A percentile compares a stretch with the other conserved stretches of the same genome.
phyloP scores from a whole-genome alignment of 2,113 vertebrate genomes.

The Bufo bufo region DNA sequence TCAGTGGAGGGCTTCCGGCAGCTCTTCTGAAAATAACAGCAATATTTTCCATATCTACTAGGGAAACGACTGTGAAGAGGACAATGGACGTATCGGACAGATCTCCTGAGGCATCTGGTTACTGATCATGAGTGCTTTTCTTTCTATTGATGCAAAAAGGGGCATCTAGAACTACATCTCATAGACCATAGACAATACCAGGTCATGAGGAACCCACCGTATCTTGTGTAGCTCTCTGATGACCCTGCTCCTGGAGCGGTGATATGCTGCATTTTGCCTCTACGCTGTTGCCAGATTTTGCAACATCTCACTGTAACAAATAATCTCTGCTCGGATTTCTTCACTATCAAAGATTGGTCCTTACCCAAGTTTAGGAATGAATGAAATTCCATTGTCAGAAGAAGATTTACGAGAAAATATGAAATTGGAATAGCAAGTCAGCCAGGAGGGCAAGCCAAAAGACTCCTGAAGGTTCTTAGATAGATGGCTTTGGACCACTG shows the following conservation, averaged over 20 bases:
- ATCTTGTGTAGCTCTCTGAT: neutral
- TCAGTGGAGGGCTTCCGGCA: neutral
- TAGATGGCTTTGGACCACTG: neutral
- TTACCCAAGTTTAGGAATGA: neutral
- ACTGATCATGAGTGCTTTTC: neutral
- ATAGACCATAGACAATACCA: too few species aligned
- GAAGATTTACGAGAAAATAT: neutral
- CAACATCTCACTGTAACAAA: neutral
- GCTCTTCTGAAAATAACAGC: neutral
- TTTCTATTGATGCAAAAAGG: neutral
- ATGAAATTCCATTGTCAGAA: neutral
- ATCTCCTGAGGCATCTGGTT: neutral
- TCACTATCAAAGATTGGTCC: neutral
- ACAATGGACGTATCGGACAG: neutral
- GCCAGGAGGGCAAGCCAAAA: neutral
- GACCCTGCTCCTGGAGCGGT: neutral
- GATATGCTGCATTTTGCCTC: neutral
- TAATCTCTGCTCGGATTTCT: neutral
- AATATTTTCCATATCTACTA: neutral
- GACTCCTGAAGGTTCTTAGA: neutral
- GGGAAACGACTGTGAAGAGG: neutral
- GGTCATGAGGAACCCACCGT: neutral
- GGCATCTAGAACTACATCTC: neutral
- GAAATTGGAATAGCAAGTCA: neutral
- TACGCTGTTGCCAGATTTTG: neutral